A percentile compares a stretch with the other conserved stretches of the same genome.
Conservation (phyloP, 1,140 invertebrate species). For the Subanguina moxae region DNA sequence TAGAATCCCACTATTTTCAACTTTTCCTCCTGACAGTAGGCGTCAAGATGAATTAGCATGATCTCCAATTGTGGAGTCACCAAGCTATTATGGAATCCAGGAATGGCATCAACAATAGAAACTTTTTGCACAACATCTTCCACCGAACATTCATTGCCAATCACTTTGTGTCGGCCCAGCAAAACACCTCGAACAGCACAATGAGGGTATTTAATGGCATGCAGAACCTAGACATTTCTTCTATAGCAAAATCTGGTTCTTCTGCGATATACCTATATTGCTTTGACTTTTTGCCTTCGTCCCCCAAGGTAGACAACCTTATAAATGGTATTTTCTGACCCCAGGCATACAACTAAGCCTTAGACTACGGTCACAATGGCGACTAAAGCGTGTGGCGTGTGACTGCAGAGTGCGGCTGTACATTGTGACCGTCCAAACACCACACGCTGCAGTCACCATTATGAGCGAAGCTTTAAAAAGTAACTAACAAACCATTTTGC, state of each 20-base stretch:
- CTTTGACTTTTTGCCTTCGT: too few relatives aligned
- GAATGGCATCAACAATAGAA: slow-evolving; percentile 33
- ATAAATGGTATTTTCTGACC: too few relatives aligned
- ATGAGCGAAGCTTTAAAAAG: too few relatives aligned
- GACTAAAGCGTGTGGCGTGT: too few relatives aligned
- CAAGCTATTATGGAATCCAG: slow-evolving; percentile 28
- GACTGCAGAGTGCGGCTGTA: too few relatives aligned
- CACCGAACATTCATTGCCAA: neutral
- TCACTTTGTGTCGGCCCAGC: slow-evolving; percentile 14
- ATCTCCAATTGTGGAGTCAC: slow-evolving; percentile 27
- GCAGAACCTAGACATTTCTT: slow-evolving; percentile 9
- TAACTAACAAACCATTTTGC: slow-evolving; percentile 28
- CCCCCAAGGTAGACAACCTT: too few relatives aligned
- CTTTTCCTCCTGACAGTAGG: slow-evolving; percentile 27
- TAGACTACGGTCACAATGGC: too few relatives aligned
- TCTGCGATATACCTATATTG: too few relatives aligned
- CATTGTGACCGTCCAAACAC: too few relatives aligned
- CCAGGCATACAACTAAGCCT: too few relatives aligned
- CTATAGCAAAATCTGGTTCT: too few relatives aligned
- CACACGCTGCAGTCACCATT: too few relatives aligned
- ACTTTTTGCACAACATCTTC: slow-evolving; percentile 1
- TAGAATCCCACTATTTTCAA: slow-evolving; percentile 38
- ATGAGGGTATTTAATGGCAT: slow-evolving; percentile 42
- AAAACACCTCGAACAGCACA: slow-evolving; percentile 35
- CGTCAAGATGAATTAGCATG: slow-evolving; percentile 35